Evolutionary conservation across 2,113 vertebrate genomes (phyloP).

Genomic region (Xenus cinereus): DNA sequence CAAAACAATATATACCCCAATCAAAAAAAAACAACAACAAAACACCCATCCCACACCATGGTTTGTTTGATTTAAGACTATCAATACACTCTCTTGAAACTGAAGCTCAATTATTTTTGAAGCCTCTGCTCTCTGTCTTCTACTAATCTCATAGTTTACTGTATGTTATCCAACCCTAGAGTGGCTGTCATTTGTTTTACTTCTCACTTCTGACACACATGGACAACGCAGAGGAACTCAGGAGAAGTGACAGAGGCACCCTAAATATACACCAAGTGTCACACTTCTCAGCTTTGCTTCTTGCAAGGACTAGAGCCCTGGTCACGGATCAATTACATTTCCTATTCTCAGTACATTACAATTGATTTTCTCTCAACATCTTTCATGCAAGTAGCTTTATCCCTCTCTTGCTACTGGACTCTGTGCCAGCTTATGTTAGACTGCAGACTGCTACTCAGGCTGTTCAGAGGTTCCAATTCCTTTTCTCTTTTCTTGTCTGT

Average conservation of each 20-base stretch:
- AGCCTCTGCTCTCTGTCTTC: not conserved
- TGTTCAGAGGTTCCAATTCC: not conserved
- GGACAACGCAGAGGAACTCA: not conserved
- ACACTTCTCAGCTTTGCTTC: not conserved
- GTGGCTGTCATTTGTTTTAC: not conserved
- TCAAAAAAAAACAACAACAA: not conserved
- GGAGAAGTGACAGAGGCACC: not conserved
- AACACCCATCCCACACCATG: too few species aligned
- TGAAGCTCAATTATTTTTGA: not conserved
- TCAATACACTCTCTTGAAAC: not conserved
- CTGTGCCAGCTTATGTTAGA: not conserved
- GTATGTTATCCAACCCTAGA: accelerated
- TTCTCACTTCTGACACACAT: not conserved
- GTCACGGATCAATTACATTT: not conserved
- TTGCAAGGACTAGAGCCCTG: not conserved
- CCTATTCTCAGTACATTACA: not conserved
- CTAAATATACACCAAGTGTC: not conserved
- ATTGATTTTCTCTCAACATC: not conserved
- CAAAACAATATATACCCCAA: not conserved
- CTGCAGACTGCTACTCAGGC: not conserved
- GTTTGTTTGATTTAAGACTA: not conserved
- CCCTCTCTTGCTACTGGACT: not conserved
- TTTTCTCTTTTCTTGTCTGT: not conserved
- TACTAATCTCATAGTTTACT: not conserved
- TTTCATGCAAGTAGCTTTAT: not conserved